A percentile compares a stretch with the other conserved stretches of the same genome.
Conservation (phyloP, 2,888 invertebrate genomes). For the Chloromyia formosa region DNA sequence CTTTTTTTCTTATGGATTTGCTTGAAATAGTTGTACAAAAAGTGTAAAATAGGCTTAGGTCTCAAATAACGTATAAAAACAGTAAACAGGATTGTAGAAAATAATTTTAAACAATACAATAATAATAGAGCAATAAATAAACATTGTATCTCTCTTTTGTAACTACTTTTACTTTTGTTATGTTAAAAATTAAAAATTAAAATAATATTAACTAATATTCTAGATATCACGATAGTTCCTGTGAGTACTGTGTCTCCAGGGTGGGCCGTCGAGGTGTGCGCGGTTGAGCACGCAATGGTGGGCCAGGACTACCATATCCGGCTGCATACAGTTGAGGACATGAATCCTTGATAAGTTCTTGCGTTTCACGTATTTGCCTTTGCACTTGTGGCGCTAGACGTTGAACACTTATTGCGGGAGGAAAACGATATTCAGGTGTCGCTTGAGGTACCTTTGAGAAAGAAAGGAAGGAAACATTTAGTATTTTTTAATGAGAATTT, state of each 20-base stretch:
- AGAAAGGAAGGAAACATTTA: too few relatives aligned
- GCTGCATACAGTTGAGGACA: conserved; percentile 64
- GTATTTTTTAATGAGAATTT: too few relatives aligned
- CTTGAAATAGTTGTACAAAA: conserved; percentile 37
- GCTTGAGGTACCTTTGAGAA: conserved; percentile 55
- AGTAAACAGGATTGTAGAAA: conserved; percentile 34
- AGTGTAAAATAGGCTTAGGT: conserved; percentile 36
- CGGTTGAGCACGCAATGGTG: conserved; percentile 63
- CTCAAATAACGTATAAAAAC: conserved; percentile 25
- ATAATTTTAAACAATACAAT: conserved; percentile 33
- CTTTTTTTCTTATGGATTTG: conserved; percentile 13
- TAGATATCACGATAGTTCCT: conserved; percentile 66
- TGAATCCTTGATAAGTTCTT: conserved; percentile 65
- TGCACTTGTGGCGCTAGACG: conserved; percentile 64
- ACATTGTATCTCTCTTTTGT: neutral
- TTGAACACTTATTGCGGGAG: conserved; percentile 64
- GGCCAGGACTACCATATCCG: conserved; percentile 64
- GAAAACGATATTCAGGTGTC: conserved; percentile 63
- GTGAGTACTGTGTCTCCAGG: conserved; percentile 65
- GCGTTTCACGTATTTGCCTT: conserved; percentile 64
- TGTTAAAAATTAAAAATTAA: neutral
- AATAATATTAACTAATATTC: conserved; percentile 58
- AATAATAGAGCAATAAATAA: conserved; percentile 29
- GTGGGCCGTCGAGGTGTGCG: conserved; percentile 63
- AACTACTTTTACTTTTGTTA: neutral